Conservation (phyloP, 1,140 invertebrate species). For the Conopomorpha cramerella region DNA sequence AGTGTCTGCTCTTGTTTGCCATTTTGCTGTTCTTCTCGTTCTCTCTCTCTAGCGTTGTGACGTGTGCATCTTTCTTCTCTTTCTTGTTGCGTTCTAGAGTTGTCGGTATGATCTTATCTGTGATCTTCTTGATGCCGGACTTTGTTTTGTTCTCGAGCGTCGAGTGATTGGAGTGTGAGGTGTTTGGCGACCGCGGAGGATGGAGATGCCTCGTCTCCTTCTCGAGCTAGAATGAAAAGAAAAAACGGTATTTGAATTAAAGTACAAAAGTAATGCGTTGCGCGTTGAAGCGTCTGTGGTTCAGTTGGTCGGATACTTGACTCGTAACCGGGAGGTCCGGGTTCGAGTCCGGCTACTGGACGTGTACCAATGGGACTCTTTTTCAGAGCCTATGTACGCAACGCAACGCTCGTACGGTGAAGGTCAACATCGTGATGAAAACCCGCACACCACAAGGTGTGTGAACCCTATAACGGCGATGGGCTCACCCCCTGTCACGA, state of each 20-base stretch:
- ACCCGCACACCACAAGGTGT: no score
- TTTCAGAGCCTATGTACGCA: no score
- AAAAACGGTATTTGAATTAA: conserved; percentile 7
- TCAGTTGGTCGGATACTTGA: no score
- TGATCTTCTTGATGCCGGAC: conserved; percentile 55
- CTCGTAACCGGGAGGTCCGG: no score
- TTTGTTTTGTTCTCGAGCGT: conserved; percentile 47
- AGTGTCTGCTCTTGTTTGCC: conserved; percentile 32
- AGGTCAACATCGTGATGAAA: no score
- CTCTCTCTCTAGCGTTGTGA: conserved; percentile 55
- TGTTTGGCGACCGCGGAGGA: conserved; percentile 42
- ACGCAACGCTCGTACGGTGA: no score
- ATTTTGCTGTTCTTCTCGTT: conserved; percentile 58
- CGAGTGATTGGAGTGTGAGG: conserved; percentile 53
- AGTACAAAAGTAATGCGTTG: conserved; percentile 3
- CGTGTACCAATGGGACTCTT: no score
- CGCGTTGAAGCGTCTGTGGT: no score
- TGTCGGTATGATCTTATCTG: conserved; percentile 49
- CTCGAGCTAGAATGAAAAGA: conserved; percentile 44
- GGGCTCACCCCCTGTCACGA: no score
- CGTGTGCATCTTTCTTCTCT: conserved; percentile 55
- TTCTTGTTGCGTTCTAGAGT: conserved; percentile 55
- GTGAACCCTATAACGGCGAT: no score
- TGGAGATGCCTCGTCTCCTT: conserved; percentile 46
- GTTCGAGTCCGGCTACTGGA: no score